Base-by-base conservation (phyloP, 1,140 invertebrate species). In the Chrysomallon squamiferum region DNA sequence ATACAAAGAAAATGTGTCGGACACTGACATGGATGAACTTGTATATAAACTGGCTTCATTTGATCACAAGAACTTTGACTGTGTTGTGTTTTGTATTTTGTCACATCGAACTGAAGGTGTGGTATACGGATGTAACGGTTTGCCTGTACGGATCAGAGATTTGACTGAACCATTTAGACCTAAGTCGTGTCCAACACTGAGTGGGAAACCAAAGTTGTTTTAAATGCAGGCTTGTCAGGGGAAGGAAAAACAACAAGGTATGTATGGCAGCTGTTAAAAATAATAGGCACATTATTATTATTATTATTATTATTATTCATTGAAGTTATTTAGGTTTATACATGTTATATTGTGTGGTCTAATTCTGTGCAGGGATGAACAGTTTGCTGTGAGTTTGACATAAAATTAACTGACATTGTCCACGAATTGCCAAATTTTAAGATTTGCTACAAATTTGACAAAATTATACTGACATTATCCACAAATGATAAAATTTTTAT, bases 221-320 rank as follows among this genome's bases (percentile, higher is more conserved):
- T 77, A 86, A 45, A 72, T 86, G 25, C 83, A 85, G 68, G 80
- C 82, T 18, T 86, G 85, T 70, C 83, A 84, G 25, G 85, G 85
- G 7, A 68, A n/a, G 77, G 43, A 68, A 15, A 81, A 76, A 45
- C 77, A 79, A 56, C 29, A 32, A 64, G 78, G 78, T 79, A 27
- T 68, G 64, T 59, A 33, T 32, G 56, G n/a, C n/a, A n/a, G n/a
- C n/a, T n/a, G n/a, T n/a, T n/a, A n/a, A n/a, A n/a, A n/a, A n/a
- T n/a, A n/a, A n/a, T n/a, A n/a, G n/a, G n/a, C n/a, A n/a, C n/a
- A n/a, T n/a, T n/a, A n/a, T n/a, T n/a, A n/a, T n/a, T n/a, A n/a
- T n/a, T n/a, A n/a, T n/a, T n/a, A n/a, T n/a, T n/a, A n/a, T n/a
- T n/a, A n/a, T n/a, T n/a, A n/a, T n/a, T n/a, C n/a, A n/a, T n/a